These are phyloP conservation scores for Tauraco hartlaubi DNA, from an alignment of 2,797 vertebrate genomes.

Conservation along the genomic window DNA sequence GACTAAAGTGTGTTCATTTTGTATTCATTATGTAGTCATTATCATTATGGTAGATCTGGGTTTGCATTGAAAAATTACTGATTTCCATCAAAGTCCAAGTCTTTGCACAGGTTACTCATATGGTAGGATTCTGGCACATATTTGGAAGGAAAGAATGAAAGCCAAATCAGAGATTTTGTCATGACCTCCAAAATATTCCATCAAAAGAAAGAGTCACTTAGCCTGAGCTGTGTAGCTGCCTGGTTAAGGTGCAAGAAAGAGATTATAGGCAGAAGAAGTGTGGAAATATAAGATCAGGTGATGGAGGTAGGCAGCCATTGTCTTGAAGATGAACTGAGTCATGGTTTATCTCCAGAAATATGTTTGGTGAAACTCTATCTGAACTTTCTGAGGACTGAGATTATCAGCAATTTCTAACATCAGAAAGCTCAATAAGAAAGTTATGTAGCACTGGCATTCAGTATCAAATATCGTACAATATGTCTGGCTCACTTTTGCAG, in stretches of 20 bases:
- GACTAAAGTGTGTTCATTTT: not conserved
- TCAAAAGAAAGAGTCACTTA: not conserved
- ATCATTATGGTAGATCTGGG: not conserved
- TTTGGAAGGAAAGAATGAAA: not conserved
- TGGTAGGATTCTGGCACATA: not conserved
- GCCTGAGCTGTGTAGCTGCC: not conserved
- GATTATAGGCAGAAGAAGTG: not conserved
- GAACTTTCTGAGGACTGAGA: not conserved
- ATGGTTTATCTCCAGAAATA: not conserved
- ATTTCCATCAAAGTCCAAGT: not conserved
- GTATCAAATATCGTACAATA: not conserved
- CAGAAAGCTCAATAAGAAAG: not conserved
- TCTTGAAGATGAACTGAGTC: not conserved
- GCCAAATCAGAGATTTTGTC: not conserved
- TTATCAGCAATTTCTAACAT: not conserved
- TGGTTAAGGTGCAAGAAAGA: not conserved
- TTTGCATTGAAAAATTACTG: not conserved
- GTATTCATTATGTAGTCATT: not conserved
- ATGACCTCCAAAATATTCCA: not conserved
- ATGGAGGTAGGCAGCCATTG: not conserved
- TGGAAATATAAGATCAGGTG: not conserved
- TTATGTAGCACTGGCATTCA: not conserved
- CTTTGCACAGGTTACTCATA: not conserved
- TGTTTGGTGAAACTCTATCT: not conserved
- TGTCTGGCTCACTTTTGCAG: not conserved